Base-by-base conservation (phyloP, 35 echinoderm and acorn worm genomes). In the Apostichopus japonicus region DNA sequence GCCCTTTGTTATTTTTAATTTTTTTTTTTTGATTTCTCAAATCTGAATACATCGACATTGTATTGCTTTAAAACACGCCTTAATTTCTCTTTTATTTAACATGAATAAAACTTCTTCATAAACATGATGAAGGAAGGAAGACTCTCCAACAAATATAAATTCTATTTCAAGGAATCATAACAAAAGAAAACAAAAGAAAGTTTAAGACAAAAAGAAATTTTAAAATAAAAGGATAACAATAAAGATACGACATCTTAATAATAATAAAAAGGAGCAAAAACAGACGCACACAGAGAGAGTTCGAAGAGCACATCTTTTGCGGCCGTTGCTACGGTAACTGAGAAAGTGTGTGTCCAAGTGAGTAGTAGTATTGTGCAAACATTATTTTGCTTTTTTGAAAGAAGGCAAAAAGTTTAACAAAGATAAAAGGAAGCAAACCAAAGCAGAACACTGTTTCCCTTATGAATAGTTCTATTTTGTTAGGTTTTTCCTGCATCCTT, bases 1-100 rank as follows among this genome's bases (percentile, higher is more conserved):
- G 33, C 33, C 33, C 33, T 44, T 44, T 44, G 33, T 44, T 44
- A 44, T 44, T 44, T 44, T 44, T 1, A 44, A 1, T 67, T 19
- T 67, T 11, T 67, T 67, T 67, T 10, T 11, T 19, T 67, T 9
- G 63, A 67, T 67, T 67, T 67, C 44, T 83, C 79, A 83, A 17
- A 83, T 83, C 79, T 83, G 79, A 83, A 83, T 83, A 83, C 79
- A 83, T 54, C 79, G 54, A 83, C 63, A 15, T 83, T 83, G 79
- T 83, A 83, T 83, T 83, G 79, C 79, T 83, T 54, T 55, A 33
- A 83, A 83, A 54, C 79, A 83, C 54, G 44, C 24, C 63, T 67
- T 67, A 15, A 15, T 67, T 15, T 67, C 63, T 67, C 8, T 67
- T 67, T 19, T 67, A 67, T 67, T 67, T 67, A 19, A 67, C 63